Conservation (phyloP, 2,797 vertebrate genomes). For the Hippocampus kuda region DNA sequence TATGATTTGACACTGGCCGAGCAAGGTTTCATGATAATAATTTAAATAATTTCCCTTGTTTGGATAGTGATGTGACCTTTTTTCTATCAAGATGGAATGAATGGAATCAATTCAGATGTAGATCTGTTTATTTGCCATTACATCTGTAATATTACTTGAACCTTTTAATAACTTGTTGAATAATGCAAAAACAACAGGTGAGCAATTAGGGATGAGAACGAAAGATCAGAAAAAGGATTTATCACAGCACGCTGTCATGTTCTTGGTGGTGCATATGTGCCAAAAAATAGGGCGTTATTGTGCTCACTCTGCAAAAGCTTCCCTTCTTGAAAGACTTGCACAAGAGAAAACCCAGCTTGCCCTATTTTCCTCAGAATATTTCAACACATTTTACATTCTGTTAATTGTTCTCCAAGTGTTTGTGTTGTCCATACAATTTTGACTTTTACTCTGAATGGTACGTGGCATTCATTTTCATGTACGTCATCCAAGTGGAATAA, state of each 20-base stretch:
- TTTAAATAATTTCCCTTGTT: background rate
- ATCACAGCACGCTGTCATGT: constrained; percentile 9
- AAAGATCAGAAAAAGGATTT: background rate
- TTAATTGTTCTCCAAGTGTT: background rate
- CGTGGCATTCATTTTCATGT: background rate
- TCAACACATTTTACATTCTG: background rate
- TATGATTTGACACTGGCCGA: background rate
- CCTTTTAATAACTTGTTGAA: background rate
- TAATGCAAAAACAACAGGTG: constrained; percentile 1
- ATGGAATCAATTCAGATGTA: background rate
- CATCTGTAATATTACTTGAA: background rate
- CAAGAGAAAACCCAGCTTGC: constrained; percentile 12
- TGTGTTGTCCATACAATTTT: background rate
- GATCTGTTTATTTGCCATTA: background rate
- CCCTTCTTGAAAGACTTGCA: constrained; percentile 3
- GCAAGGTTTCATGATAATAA: background rate
- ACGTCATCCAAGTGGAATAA: background rate
- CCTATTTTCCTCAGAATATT: constrained; percentile 19
- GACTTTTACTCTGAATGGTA: background rate
- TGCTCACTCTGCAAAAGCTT: constrained; percentile 29
- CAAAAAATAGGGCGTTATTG: constrained; percentile 17
- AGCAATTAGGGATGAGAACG: background rate
- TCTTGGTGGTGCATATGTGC: constrained; percentile 22
- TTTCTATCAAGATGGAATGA: background rate
- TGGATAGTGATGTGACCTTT: background rate